Evolutionary conservation across 2,888 invertebrate genomes (phyloP).

Genomic region (Lithosia quadra): DNA sequence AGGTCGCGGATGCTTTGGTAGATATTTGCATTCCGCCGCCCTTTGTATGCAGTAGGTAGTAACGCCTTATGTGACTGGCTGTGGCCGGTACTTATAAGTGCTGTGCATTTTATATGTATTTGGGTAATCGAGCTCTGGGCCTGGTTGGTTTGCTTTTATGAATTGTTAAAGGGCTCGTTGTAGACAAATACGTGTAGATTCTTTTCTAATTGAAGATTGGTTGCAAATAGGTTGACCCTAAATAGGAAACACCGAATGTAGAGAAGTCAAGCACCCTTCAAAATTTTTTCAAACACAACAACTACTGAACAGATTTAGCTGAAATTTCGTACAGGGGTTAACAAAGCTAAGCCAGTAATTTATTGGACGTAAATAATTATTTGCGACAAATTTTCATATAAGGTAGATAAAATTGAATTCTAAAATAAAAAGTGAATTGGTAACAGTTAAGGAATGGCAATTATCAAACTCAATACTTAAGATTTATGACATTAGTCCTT

Average conservation of each 20-base stretch:
- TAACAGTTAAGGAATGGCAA: not conserved
- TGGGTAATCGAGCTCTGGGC: constrained; percentile 29
- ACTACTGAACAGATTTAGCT: too few species aligned
- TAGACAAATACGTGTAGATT: not conserved
- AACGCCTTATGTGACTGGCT: constrained; percentile 9
- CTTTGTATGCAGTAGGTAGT: constrained; percentile 30
- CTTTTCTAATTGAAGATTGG: not conserved
- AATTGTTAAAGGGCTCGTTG: not conserved
- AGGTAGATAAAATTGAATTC: not conserved
- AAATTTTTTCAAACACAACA: too few species aligned
- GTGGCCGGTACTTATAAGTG: constrained; percentile 11
- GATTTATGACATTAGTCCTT: not conserved
- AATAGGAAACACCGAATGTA: not conserved
- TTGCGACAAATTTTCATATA: too few species aligned
- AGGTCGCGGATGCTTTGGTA: constrained; percentile 43
- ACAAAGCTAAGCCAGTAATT: too few species aligned
- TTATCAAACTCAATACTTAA: not conserved
- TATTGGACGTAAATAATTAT: too few species aligned
- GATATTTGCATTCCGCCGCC: constrained; percentile 29
- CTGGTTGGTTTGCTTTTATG: constrained; percentile 8
- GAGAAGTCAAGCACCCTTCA: not conserved
- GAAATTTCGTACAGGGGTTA: too few species aligned
- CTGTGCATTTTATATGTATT: constrained; percentile 27
- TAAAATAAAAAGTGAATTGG: not conserved
- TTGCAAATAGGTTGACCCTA: too few species aligned